phyloP scores from a whole-genome alignment of 2,888 invertebrate species.

The Ctena decussata region DNA sequence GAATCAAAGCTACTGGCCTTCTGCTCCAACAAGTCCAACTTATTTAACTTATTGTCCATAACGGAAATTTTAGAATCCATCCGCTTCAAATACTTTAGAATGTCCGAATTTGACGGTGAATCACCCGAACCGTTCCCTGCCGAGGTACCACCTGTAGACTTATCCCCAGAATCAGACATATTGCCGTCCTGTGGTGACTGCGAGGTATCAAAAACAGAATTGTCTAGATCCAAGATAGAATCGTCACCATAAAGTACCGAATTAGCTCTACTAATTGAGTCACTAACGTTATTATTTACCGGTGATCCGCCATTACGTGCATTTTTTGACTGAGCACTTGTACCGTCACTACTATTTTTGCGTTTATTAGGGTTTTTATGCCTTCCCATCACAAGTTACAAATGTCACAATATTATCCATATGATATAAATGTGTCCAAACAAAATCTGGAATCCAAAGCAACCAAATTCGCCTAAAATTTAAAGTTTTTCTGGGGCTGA shows the following conservation, averaged over 20 bases:
- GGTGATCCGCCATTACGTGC: slow-evolving; percentile 17
- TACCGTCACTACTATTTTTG: slow-evolving; percentile 19
- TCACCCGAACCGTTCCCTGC: neutral
- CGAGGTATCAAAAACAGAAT: slow-evolving; percentile 2
- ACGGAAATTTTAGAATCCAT: neutral
- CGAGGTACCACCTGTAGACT: neutral
- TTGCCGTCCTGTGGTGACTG: neutral
- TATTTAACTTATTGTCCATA: slow-evolving; percentile 15
- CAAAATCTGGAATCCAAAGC: neutral
- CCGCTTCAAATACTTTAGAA: neutral
- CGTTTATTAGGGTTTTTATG: neutral
- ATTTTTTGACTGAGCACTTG: neutral
- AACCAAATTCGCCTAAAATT: neutral
- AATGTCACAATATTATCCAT: neutral
- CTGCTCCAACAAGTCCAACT: slow-evolving; percentile 4
- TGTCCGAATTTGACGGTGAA: neutral
- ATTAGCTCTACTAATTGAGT: neutral
- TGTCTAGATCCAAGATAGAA: neutral
- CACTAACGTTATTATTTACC: neutral
- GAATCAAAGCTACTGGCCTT: slow-evolving; percentile 28
- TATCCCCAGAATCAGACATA: neutral
- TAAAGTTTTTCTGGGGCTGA: neutral
- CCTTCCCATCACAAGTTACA: neutral
- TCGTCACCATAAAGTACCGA: neutral
- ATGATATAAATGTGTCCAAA: neutral